Conservation (phyloP, 2,113 vertebrate species). For the Capreolus pygargus region DNA sequence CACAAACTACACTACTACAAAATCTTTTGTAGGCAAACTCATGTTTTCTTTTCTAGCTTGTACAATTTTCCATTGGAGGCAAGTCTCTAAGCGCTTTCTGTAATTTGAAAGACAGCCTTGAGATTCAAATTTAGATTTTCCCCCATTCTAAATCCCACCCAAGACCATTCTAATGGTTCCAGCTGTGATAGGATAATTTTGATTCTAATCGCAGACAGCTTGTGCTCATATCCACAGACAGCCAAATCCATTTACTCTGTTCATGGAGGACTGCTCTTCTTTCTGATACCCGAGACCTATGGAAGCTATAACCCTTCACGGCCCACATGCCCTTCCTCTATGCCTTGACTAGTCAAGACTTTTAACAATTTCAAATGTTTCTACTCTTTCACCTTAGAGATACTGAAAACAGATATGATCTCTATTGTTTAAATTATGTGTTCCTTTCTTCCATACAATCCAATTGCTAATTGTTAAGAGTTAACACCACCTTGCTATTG, state of each 20-base stretch:
- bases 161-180: background rate
- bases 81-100: background rate
- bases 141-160: background rate
- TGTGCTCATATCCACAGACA: background rate
- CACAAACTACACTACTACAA: too few relatives aligned
- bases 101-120: background rate
- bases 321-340: background rate
- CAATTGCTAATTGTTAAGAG: background rate
- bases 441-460: background rate
- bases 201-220: background rate
- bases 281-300: background rate
- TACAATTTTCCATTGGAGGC: background rate
- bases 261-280: background rate
- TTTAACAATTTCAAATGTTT: background rate
- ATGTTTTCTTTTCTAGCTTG: conserved; percentile 14
- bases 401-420: background rate
- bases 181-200: background rate
- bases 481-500: background rate
- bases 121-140: conserved; percentile 46
- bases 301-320: background rate
- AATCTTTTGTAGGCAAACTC: background rate
- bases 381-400: background rate
- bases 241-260: background rate
- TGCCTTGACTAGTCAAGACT: background rate
- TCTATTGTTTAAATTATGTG: background rate